Evolutionary conservation across 1,140 invertebrate genomes (phyloP), one percentile per base, ranked within the genome.

Genomic region (Eumaeus atala): DNA sequence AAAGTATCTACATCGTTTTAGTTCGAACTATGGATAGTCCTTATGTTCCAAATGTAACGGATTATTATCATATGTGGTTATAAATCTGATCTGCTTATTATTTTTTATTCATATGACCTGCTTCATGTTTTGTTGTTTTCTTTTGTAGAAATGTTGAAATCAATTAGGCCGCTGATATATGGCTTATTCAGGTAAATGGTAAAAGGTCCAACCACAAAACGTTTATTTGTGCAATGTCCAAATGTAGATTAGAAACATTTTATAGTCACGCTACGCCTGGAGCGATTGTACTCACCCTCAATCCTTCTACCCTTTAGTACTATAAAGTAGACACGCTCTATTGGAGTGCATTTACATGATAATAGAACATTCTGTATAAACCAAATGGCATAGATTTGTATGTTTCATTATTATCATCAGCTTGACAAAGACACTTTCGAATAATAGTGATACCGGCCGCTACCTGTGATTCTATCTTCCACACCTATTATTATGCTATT

Each of bases 241-340:
- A 60, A 61, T 60, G 55, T 49, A 55, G 53, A 55, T 62, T 62
- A 58, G 54, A 42, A 57, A 59, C 42, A 35, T 59, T 58, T 61
- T 63, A 59, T 48, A 61, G 62, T 67, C 61, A 67, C 61, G 58
- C 56, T 56, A 61, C 37, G 51, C 50, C 52, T 36, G 38, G 51
- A 36, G 21, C 47, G 58, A 67, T 64, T 47, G 56, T 56, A 61
- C 64, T 64, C 56, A 56, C 56, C 51, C 35, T 33, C 51, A 56
- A 59, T 40, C 36, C 54, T 56, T 61, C 44, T 58, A 58, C 55
- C 50, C 33, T 55, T 62, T 55, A 54, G 51, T 56, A 55, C 40
- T 58, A 54, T 61, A 56, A 50, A 40, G 53, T 16, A 44, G 40
- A 16, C 40, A 44, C 35, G 48, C 48, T 54, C 50, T 47, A 52